phyloP scores from a whole-genome alignment of 53 echinoderm and acorn worm genomes.

The Pentamera pediparva region DNA sequence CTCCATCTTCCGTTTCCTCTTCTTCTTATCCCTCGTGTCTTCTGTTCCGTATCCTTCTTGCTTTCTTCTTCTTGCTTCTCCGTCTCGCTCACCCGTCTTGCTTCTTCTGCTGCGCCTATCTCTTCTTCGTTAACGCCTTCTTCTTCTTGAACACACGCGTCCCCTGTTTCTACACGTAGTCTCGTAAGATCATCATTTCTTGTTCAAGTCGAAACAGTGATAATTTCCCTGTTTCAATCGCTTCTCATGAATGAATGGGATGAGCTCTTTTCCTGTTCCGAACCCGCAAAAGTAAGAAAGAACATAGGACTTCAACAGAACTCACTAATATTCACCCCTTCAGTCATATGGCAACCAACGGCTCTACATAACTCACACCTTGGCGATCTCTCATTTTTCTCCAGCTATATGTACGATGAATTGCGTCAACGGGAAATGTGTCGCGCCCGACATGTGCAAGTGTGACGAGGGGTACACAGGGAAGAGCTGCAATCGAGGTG shows the following conservation, averaged over 20 bases:
- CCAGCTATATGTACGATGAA: slow-evolving; percentile 80
- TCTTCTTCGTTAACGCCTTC: slow-evolving; percentile 12
- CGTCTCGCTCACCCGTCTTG: neutral
- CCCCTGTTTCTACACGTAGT: slow-evolving; percentile 1
- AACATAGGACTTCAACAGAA: too few species aligned
- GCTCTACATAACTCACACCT: too few species aligned
- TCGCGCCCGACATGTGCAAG: slow-evolving; percentile 72
- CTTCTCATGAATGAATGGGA: too few species aligned
- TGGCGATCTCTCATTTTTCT: slow-evolving; percentile 7
- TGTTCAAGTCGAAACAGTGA: too few species aligned
- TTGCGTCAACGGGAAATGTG: slow-evolving; percentile 71
- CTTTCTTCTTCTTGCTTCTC: slow-evolving; percentile 13
- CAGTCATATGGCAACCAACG: too few species aligned
- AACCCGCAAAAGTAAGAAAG: too few species aligned
- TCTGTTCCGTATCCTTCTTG: neutral
- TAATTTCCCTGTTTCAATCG: too few species aligned
- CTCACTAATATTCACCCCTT: too few species aligned
- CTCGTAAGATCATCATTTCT: too few species aligned
- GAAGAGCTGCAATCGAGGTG: slow-evolving; percentile 65
- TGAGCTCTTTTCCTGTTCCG: neutral
- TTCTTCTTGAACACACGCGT: neutral
- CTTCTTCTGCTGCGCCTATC: neutral
- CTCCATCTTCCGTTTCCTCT: too few species aligned
- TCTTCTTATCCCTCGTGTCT: too few species aligned
- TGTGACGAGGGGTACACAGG: slow-evolving; percentile 77